Evolutionary conservation across 2,113 vertebrate genomes (phyloP), one percentile per base, ranked within the genome.

Genomic region (Xyrauchen texanus): DNA sequence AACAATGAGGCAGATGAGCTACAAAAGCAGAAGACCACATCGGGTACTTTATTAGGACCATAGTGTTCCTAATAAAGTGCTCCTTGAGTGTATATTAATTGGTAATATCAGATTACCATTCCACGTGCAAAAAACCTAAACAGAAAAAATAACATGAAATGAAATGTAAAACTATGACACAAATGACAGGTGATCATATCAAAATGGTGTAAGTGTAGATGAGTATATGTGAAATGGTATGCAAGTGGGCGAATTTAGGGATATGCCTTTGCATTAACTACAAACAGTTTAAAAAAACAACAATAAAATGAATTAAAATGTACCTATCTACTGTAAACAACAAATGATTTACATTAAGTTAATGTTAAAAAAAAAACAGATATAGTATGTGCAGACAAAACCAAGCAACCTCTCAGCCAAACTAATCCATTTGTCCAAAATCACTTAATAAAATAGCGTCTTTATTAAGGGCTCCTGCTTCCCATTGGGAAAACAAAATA

Each of bases 401-500:
- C 8, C 11, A 69, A 5, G 46, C 21, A 57, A 70, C 9, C 8
- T 9, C 68, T 15, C 42, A 15, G 7, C 13, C 34, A 15, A 57
- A n/a, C 8, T 15, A 15, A 13, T 45, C 6, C n/a, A 70, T n/a
- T 53, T 7, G 6, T 34, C 34, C 44, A 71, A 70, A 45, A 58
- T 4, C 42, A 71, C 53, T 58, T 15, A 46, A 10, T 71, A 58
- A 58, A 46, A 58, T 16, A n/a, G 53, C 57, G n/a, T 10, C 5
- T 72, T 72, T 9, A 15, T 68, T 72, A 72, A 72, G 55, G 13
- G 55, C 5, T 34, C 51, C 63, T 72, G 60, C 76, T 77, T 82
- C 70, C 76, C 76, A 82, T 44, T 79, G 64, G 57, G 64, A 79
- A 72, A 82, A 78, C 63, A 21, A 16, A 63, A 68, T 62, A 44